Percentiles rank a stretch among this genome's conserved stretches.
Evolutionary conservation across 2,797 vertebrate genomes (phyloP).

Genomic region (Myiotriccus ornatus): DNA sequence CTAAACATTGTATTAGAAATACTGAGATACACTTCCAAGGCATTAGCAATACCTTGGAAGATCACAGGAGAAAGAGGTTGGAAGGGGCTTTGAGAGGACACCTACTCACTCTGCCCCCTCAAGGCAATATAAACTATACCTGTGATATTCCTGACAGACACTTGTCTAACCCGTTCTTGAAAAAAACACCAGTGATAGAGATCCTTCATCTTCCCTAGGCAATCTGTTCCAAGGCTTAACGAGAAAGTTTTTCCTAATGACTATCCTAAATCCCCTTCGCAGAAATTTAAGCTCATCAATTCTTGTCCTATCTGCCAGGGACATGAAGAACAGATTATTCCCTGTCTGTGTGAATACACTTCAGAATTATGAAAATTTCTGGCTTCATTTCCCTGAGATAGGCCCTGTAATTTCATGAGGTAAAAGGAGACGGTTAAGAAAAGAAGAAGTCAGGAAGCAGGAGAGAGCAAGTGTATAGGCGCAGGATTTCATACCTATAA

Average conservation of each 20-base stretch:
- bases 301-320: constrained; percentile 12
- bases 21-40: background rate
- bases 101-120: background rate
- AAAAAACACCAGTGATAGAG: background rate
- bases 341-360: background rate
- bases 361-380: constrained; percentile 30
- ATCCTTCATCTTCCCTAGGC: background rate
- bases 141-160: background rate
- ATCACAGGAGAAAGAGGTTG: background rate
- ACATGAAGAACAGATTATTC: background rate
- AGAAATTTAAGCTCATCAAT: constrained; percentile 36
- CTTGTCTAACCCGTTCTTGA: constrained; percentile 22
- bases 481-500: background rate
- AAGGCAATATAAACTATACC: background rate
- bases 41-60: background rate
- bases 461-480: background rate
- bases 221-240: constrained; percentile 18
- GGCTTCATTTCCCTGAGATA: background rate
- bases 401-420: background rate
- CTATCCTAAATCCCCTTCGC: constrained; percentile 28
- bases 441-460: background rate
- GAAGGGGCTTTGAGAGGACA: background rate
- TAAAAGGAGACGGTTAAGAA: background rate
- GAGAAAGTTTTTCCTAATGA: constrained; percentile 35
- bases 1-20: background rate